Evolutionary conservation across 2,113 vertebrate genomes (phyloP).

Genomic region (Acanthisitta chloris): DNA sequence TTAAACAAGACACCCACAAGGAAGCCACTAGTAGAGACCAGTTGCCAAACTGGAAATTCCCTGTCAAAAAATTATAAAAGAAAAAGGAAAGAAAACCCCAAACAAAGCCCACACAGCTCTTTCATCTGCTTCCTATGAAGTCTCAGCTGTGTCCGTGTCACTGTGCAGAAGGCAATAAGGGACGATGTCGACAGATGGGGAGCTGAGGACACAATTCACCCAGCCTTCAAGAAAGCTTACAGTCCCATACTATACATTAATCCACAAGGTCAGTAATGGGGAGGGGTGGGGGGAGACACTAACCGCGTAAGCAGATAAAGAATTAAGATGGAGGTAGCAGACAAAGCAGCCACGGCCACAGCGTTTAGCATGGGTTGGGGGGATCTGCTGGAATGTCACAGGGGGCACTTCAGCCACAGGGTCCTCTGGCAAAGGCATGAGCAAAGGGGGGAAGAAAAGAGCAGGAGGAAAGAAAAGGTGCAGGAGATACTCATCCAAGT

Average conservation of each 20-base stretch:
- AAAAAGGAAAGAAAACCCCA: accelerated
- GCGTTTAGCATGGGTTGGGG: neutral
- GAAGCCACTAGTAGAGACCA: neutral
- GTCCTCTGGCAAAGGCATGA: neutral
- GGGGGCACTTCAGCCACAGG: neutral
- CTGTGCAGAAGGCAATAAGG: constrained; percentile 50
- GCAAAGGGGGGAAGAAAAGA: neutral
- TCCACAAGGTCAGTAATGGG: constrained; percentile 66
- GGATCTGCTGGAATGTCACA: constrained; percentile 57
- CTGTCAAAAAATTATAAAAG: neutral
- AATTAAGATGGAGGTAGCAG: constrained; percentile 66
- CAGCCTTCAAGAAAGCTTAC: constrained; percentile 71
- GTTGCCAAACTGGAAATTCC: constrained; percentile 37
- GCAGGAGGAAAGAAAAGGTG: constrained; percentile 32
- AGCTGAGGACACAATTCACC: constrained; percentile 68
- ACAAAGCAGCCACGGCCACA: constrained; percentile 36
- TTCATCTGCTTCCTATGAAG: constrained; percentile 41
- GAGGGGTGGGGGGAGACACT: constrained; percentile 5
- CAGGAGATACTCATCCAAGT: constrained; percentile 20
- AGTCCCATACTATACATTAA: constrained; percentile 63
- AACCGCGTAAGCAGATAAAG: constrained; percentile 57
- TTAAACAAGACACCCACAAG: constrained; percentile 30
- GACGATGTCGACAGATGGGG: constrained; percentile 64
- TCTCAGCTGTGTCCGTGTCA: constrained; percentile 35
- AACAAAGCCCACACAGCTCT: neutral